Percentiles rank a stretch among this genome's conserved stretches.
Conservation (phyloP, 2,113 vertebrate species). For the Labrus mixtus region DNA sequence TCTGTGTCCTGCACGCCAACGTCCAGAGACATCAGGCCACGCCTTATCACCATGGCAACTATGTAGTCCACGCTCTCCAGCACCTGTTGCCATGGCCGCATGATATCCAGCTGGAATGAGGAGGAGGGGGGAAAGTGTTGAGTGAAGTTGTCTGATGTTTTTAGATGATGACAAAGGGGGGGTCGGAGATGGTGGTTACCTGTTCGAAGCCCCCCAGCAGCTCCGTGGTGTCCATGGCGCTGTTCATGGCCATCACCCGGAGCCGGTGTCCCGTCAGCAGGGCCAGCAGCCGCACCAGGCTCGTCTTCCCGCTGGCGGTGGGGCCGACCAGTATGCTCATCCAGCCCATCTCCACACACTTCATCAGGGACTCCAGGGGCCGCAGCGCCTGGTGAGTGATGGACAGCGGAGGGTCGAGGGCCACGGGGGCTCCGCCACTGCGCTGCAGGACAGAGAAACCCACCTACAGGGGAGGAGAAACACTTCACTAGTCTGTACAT, state of each 20-base stretch:
- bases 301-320: conserved; percentile 93
- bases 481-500: neutral
- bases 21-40: conserved; percentile 89
- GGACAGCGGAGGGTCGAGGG: conserved; percentile 84
- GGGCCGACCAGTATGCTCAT: conserved; percentile 97
- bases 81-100: conserved; percentile 92
- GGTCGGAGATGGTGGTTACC: conserved; percentile 74
- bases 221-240: conserved; percentile 96
- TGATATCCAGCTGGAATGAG: conserved; percentile 88
- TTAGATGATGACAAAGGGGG: no score
- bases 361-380: conserved; percentile 94
- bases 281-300: conserved; percentile 92
- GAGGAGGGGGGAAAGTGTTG: neutral
- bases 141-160: neutral
- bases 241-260: conserved; percentile 96
- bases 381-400: conserved; percentile 91
- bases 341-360: conserved; percentile 97
- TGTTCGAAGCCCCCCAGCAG: conserved; percentile 98
- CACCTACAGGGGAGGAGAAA: conserved; percentile 78
- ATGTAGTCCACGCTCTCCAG: conserved; percentile 89
- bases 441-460: conserved; percentile 94
- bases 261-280: conserved; percentile 92
- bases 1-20: conserved; percentile 90
- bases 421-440: conserved; percentile 82
- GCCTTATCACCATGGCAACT: conserved; percentile 87